phyloP scores from a whole-genome alignment of 2,113 vertebrate species.

The Amphiprion percula region DNA sequence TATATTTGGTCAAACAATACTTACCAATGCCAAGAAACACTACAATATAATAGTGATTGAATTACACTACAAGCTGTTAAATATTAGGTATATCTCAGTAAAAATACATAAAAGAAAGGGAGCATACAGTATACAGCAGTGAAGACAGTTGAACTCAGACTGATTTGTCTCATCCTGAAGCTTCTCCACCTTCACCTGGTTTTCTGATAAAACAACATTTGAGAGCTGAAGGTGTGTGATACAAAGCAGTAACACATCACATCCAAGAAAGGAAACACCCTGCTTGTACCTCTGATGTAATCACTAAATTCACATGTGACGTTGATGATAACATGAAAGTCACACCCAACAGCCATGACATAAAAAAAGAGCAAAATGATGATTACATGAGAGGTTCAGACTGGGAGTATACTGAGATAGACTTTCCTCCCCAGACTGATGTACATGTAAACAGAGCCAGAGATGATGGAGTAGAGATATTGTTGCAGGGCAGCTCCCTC shows the following conservation, averaged over 20 bases:
- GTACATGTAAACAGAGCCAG: constrained; percentile 44
- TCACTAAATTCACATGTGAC: constrained; percentile 26
- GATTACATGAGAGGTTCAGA: constrained; percentile 35
- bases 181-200: constrained; percentile 17
- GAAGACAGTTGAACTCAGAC: constrained; percentile 19
- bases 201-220: constrained; percentile 28
- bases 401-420: constrained; percentile 24
- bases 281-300: constrained; percentile 12
- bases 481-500: constrained; percentile 48
- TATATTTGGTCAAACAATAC: constrained; percentile 48
- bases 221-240: background rate
- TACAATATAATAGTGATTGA: constrained; percentile 48
- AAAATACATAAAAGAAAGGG: constrained; percentile 44
- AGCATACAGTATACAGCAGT: constrained; percentile 25
- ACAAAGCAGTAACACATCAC: constrained; percentile 19
- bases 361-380: background rate
- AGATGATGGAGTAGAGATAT: constrained; percentile 63
- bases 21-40: constrained; percentile 48
- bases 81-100: constrained; percentile 33
- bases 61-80: constrained; percentile 55
- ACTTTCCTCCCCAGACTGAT: constrained; percentile 29
- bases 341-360: background rate
- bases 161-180: constrained; percentile 22
- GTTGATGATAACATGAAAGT: background rate
- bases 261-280: constrained; percentile 20